phyloP scores from a whole-genome alignment of 2,888 invertebrate species.

The Adineta ricciae region DNA sequence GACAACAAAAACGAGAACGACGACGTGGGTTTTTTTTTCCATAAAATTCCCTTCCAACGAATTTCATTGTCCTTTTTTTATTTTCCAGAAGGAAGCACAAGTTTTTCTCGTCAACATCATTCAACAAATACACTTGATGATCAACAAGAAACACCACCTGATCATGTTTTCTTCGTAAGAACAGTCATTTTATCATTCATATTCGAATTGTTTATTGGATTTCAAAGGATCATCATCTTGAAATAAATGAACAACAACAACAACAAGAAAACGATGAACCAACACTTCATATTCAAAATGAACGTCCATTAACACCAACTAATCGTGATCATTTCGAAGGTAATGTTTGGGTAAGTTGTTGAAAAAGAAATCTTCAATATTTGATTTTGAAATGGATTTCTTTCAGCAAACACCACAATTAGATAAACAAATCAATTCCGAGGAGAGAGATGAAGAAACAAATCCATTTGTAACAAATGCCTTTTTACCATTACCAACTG shows the following conservation, averaged over 20 bases:
- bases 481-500: neutral
- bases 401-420: neutral
- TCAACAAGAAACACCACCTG: neutral
- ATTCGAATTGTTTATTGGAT: too few relatives aligned
- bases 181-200: too few relatives aligned
- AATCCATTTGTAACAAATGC: neutral
- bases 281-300: neutral
- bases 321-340: neutral
- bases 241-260: neutral
- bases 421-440: neutral
- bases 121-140: neutral
- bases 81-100: neutral
- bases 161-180: neutral
- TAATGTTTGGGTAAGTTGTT: neutral
- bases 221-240: neutral
- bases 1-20: constrained; percentile 3
- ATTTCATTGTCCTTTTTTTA: too few relatives aligned
- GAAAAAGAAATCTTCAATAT: neutral
- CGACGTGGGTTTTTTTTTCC: neutral
- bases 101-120: constrained; percentile 9
- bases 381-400: neutral
- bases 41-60: neutral
- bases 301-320: neutral
- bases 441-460: neutral
- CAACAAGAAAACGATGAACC: neutral